These are phyloP conservation scores for Zeugodacus cucurbitae DNA, from an alignment of 1,140 invertebrate genomes.

Conservation along the genomic window DNA sequence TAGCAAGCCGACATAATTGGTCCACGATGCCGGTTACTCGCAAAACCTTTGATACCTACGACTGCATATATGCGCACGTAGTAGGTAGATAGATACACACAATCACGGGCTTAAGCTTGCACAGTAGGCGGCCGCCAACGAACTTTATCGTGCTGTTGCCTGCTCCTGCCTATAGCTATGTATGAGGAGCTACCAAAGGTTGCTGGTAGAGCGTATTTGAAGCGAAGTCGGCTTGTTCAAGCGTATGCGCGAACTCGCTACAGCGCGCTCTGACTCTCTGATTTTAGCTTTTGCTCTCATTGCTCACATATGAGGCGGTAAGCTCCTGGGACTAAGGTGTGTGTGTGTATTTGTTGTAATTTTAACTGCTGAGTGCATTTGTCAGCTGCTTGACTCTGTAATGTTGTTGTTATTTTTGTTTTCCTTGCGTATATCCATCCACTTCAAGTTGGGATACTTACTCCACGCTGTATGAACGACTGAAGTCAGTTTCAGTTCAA, in stretches of 20 bases:
- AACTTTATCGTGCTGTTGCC: background rate
- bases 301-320: background rate
- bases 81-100: background rate
- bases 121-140: slow-evolving; percentile 21
- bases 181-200: background rate
- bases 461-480: background rate
- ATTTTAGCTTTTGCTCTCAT: background rate
- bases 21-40: slow-evolving; percentile 30
- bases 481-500: slow-evolving; percentile 30
- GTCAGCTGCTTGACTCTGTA: slow-evolving; percentile 7
- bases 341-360: background rate
- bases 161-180: background rate
- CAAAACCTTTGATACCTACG: background rate
- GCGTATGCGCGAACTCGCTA: background rate
- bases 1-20: background rate
- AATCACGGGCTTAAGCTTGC: background rate
- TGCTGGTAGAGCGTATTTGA: too few species aligned
- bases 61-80: background rate
- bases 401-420: background rate
- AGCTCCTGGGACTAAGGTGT: background rate
- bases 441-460: slow-evolving; percentile 21
- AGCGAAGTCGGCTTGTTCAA: background rate
- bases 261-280: background rate
- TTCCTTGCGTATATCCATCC: background rate
- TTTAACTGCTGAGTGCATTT: slow-evolving; percentile 19